Evolutionary conservation across 35 echinoderm and acorn worm genomes (phyloP).

Genomic region (Amphiura filiformis): DNA sequence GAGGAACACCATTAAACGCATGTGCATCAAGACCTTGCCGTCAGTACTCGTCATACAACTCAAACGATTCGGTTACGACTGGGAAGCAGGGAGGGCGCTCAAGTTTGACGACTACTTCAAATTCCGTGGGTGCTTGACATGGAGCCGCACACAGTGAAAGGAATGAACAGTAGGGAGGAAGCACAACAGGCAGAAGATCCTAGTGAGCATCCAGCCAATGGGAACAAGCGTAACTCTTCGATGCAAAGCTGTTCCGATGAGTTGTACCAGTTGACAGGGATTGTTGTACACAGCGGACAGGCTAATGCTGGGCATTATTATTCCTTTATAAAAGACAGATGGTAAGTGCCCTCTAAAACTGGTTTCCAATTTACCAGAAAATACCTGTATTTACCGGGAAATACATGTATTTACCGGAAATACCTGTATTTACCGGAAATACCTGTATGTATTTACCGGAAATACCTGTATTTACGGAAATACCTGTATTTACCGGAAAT

Average conservation of each 20-base stretch:
- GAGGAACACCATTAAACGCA: constrained; percentile 97
- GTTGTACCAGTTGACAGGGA: constrained; percentile 84
- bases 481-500: too few relatives aligned
- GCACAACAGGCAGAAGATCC: constrained; percentile 13
- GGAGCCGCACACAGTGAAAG: constrained; percentile 90
- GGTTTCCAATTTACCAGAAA: too few relatives aligned
- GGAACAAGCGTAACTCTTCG: constrained; percentile 23
- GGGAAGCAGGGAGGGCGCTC: constrained; percentile 88
- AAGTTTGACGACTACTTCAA: constrained; percentile 99
- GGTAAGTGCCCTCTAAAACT: constrained; percentile 49
- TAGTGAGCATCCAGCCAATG: background rate
- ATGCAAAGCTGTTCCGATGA: constrained; percentile 66
- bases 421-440: too few relatives aligned
- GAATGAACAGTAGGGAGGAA: constrained; percentile 68
- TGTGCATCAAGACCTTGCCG: constrained; percentile 91
- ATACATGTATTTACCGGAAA: too few relatives aligned
- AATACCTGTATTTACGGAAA: too few relatives aligned
- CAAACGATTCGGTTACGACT: constrained; percentile 97
- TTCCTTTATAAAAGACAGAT: constrained; percentile 94
- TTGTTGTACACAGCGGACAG: constrained; percentile 95
- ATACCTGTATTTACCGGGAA: too few relatives aligned
- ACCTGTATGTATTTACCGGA: too few relatives aligned
- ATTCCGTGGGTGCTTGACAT: constrained; percentile 99
- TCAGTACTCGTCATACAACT: constrained; percentile 92
- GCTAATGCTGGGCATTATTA: constrained; percentile 99